Evolutionary conservation across 2,113 vertebrate genomes (phyloP).

Genomic region (Petromus typicus): DNA sequence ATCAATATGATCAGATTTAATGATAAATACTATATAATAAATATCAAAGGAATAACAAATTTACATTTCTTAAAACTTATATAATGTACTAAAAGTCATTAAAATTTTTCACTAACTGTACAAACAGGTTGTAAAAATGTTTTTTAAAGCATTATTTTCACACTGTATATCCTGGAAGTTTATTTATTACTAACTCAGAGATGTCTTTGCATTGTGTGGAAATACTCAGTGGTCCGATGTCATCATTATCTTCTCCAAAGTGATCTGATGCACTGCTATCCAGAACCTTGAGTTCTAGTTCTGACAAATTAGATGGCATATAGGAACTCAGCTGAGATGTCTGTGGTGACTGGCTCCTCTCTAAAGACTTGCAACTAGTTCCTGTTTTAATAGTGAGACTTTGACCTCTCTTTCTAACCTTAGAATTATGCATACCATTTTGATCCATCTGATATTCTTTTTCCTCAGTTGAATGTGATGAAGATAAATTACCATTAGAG

Average conservation of each 20-base stretch:
- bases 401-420: conserved; percentile 52
- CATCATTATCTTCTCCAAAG: conserved; percentile 80
- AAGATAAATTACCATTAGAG: conserved; percentile 62
- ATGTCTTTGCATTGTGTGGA: conserved; percentile 90
- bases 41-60: conserved; percentile 37
- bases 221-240: conserved; percentile 85
- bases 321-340: conserved; percentile 84
- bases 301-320: conserved; percentile 76
- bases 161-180: conserved; percentile 95
- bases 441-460: conserved; percentile 51
- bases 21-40: conserved; percentile 5
- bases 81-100: conserved; percentile 25
- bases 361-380: conserved; percentile 69
- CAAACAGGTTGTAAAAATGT: background rate
- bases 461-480: conserved; percentile 46
- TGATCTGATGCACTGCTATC: conserved; percentile 78
- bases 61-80: conserved; percentile 32
- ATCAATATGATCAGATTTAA: conserved; percentile 39
- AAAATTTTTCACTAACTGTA: conserved; percentile 19
- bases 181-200: conserved; percentile 91
- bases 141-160: conserved; percentile 79
- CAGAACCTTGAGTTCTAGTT: conserved; percentile 77
- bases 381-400: conserved; percentile 42
- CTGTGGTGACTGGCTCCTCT: conserved; percentile 76
- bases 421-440: background rate